A percentile compares a stretch with the other conserved stretches of the same genome.
phyloP scores from a whole-genome alignment of 1,140 invertebrate genomes.

The Scaptomyza montana region DNA sequence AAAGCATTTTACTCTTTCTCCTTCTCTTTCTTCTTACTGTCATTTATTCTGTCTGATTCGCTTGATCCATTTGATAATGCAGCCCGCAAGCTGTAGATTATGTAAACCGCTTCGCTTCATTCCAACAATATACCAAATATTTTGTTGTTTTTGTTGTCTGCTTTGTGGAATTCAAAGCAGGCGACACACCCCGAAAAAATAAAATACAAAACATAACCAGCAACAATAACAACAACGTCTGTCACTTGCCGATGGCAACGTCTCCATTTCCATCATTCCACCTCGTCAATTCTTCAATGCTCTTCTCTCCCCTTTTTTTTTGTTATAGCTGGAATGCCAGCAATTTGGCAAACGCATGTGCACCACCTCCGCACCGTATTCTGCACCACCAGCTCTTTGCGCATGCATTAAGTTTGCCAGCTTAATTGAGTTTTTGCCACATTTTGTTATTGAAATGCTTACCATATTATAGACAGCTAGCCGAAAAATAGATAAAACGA shows the following conservation, averaged over 20 bases:
- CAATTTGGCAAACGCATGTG: conserved; percentile 37
- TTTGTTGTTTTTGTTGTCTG: conserved; percentile 28
- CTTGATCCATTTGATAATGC: conserved; percentile 65
- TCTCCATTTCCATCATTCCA: conserved; percentile 16
- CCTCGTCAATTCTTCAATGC: too few relatives aligned
- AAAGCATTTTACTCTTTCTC: neutral
- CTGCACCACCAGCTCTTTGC: too few relatives aligned
- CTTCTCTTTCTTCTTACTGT: conserved; percentile 12
- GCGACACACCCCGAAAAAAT: conserved; percentile 64
- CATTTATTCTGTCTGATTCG: conserved; percentile 30
- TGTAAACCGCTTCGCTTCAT: conserved; percentile 50
- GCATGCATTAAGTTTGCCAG: conserved; percentile 6
- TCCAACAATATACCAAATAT: neutral
- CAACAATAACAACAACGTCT: conserved; percentile 23
- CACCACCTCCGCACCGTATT: conserved; percentile 7
- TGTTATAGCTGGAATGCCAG: conserved; percentile 8
- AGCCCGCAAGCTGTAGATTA: conserved; percentile 61
- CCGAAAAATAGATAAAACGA: conserved; percentile 1
- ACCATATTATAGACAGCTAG: conserved; percentile 3
- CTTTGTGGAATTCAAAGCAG: conserved; percentile 68
- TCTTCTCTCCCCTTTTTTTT: neutral
- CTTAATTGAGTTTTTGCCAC: conserved; percentile 31
- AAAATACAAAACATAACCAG: conserved; percentile 5
- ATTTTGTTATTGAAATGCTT: conserved; percentile 27
- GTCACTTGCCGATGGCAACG: conserved; percentile 36